Conservation (phyloP, 2,113 vertebrate species). For the Kryptolebias marmoratus region DNA sequence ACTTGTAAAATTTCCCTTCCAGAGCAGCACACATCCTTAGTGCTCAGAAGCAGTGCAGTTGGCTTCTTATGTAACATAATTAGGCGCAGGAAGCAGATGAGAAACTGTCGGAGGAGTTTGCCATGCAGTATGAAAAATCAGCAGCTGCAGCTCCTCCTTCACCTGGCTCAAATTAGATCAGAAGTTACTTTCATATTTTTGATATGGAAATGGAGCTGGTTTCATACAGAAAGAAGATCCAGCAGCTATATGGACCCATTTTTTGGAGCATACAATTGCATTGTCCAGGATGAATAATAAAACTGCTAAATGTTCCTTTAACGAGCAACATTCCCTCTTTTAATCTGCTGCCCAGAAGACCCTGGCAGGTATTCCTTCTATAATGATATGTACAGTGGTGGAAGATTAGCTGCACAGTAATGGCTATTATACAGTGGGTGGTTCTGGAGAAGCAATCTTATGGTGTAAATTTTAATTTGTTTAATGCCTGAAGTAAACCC, state of each 20-base stretch:
- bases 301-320: constrained; percentile 46
- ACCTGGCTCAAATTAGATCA: constrained; percentile 51
- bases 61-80: constrained; percentile 36
- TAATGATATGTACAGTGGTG: constrained; percentile 63
- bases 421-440: constrained; percentile 61
- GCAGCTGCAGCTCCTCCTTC: constrained; percentile 60
- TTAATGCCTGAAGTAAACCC: constrained; percentile 68
- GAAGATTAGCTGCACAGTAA: constrained; percentile 62
- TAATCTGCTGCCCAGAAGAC: constrained; percentile 41
- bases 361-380: constrained; percentile 49
- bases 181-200: constrained; percentile 47
- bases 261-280: constrained; percentile 20
- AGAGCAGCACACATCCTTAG: constrained; percentile 19
- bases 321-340: constrained; percentile 26
- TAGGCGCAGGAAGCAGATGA: constrained; percentile 41
- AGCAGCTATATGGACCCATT: background rate
- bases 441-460: constrained; percentile 49
- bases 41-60: constrained; percentile 19
- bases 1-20: background rate
- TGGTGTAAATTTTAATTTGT: constrained; percentile 71
- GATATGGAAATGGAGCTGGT: background rate
- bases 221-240: constrained; percentile 18
- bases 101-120: constrained; percentile 41
- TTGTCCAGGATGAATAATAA: constrained; percentile 36
- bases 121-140: constrained; percentile 34